A percentile compares a stretch with the other conserved stretches of the same genome.
Evolutionary conservation across 2,797 vertebrate genomes (phyloP).

Genomic region (Choloepus didactylus): DNA sequence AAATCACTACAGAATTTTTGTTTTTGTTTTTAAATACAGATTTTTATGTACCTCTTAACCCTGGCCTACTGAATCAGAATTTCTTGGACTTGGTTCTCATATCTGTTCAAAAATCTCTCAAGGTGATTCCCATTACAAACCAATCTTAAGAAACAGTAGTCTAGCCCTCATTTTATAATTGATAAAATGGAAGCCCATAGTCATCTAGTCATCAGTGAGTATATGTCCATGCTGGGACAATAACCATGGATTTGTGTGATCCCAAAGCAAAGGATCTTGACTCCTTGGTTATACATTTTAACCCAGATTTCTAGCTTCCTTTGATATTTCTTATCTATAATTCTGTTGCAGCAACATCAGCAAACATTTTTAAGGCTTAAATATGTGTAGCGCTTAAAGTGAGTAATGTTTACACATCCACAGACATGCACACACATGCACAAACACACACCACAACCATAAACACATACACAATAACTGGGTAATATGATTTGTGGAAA

Average conservation of each 20-base stretch:
- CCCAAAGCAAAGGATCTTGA: fast-evolving
- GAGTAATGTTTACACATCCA: neutral
- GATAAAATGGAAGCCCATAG: neutral
- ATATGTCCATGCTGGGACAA: neutral
- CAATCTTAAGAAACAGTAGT: neutral
- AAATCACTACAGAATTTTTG: too few species aligned
- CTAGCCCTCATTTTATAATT: neutral
- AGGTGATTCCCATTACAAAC: neutral
- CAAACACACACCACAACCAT: neutral
- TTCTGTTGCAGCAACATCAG: neutral
- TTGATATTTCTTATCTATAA: neutral
- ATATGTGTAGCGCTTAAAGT: neutral
- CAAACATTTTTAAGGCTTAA: neutral
- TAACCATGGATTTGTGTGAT: neutral
- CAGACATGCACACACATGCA: neutral
- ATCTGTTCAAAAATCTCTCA: neutral
- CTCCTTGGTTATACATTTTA: neutral
- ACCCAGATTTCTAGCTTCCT: neutral
- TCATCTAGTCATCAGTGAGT: neutral
- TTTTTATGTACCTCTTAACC: too few species aligned
- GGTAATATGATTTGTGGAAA: neutral
- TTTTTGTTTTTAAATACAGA: too few species aligned
- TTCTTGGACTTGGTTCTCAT: too few species aligned
- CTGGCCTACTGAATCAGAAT: too few species aligned
- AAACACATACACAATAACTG: neutral